phyloP scores from a whole-genome alignment of 2,797 vertebrate species.

The Mus caroli region DNA sequence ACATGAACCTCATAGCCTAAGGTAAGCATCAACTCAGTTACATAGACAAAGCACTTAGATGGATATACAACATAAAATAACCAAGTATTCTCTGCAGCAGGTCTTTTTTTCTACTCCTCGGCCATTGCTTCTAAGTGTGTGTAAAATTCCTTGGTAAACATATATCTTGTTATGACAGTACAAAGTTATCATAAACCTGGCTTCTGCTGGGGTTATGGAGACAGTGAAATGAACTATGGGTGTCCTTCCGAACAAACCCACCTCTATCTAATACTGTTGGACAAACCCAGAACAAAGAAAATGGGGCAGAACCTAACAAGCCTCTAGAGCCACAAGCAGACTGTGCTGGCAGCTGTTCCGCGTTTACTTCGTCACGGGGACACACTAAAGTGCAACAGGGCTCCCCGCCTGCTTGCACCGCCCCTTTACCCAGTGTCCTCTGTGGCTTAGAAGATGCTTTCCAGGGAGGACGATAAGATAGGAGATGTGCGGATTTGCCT shows the following conservation, averaged over 20 bases:
- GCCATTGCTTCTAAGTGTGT: background rate
- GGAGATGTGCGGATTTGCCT: conserved; percentile 29
- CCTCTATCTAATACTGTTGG: background rate
- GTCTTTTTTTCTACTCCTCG: background rate
- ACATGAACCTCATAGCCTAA: background rate
- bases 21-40: background rate
- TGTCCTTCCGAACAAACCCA: background rate
- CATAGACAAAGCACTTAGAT: background rate
- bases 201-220: background rate
- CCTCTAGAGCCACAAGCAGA: background rate
- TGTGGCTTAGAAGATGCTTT: conserved; percentile 1
- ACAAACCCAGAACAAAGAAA: background rate
- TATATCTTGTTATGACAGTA: conserved; percentile 30
- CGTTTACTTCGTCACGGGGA: background rate
- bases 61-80: background rate
- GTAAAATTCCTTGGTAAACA: conserved; percentile 49
- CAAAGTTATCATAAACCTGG: conserved; percentile 29
- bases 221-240: background rate
- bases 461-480: background rate
- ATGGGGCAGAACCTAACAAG: background rate
- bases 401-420: background rate
- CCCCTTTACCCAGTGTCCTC: background rate
- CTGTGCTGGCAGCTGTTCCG: fast-evolving
- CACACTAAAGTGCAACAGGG: background rate
- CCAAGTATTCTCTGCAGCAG: background rate